phyloP scores from a whole-genome alignment of 2,113 vertebrate genomes.

The Pagrus major region DNA sequence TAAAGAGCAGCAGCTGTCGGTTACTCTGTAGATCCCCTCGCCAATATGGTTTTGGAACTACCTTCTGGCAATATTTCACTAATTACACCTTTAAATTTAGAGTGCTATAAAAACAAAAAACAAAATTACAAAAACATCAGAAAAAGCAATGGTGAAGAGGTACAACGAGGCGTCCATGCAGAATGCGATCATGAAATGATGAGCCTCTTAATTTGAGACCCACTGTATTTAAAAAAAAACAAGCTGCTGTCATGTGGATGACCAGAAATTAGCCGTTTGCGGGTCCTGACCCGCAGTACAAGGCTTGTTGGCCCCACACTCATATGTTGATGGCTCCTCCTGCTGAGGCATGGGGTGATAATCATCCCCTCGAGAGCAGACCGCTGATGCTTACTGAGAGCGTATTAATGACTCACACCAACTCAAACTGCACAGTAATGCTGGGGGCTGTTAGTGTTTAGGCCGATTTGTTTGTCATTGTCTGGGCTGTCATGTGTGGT shows the following conservation, averaged over 20 bases:
- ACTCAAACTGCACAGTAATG: slow-evolving; percentile 16
- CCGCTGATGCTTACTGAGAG: slow-evolving; percentile 28
- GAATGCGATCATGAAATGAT: background rate
- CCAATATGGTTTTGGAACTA: no score
- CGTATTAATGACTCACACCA: slow-evolving; percentile 50
- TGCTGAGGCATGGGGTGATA: slow-evolving; percentile 36
- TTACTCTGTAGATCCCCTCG: no score
- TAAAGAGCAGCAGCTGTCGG: no score
- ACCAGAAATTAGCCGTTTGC: background rate
- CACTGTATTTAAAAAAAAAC: background rate
- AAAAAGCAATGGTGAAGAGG: background rate
- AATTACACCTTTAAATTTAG: no score
- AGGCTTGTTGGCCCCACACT: background rate
- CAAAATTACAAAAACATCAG: background rate
- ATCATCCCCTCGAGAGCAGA: slow-evolving; percentile 41
- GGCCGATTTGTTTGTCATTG: slow-evolving; percentile 38
- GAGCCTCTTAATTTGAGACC: background rate
- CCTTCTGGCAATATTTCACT: no score
- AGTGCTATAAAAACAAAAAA: background rate
- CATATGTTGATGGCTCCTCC: slow-evolving; percentile 39
- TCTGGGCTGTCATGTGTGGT: background rate
- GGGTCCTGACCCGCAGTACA: slow-evolving; percentile 33
- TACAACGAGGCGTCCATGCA: background rate
- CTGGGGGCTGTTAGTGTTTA: slow-evolving; percentile 17
- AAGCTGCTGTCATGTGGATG: background rate